Conservation (phyloP, 1,140 invertebrate species). For the Ceratitis capitata region DNA sequence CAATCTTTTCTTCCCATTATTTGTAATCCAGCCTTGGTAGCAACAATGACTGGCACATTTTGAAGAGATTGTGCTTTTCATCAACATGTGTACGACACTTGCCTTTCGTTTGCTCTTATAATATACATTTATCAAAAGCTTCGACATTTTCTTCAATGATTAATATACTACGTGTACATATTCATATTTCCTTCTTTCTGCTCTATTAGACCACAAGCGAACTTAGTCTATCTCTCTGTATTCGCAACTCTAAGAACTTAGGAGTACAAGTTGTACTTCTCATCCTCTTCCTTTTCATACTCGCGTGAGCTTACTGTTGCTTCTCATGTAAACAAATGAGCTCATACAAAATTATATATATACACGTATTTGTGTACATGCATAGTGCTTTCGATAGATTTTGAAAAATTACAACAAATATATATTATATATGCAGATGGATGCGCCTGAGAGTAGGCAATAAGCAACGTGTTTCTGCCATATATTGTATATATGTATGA, state of each 20-base stretch:
- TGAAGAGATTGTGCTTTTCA: too few species aligned
- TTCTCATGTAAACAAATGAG: not conserved
- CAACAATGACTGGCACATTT: too few species aligned
- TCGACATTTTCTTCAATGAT: too few species aligned
- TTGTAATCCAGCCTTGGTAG: too few species aligned
- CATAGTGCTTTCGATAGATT: too few species aligned
- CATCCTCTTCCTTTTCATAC: not conserved
- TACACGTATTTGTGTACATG: not conserved
- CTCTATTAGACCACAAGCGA: not conserved
- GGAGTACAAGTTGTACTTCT: not conserved
- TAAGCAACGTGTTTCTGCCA: too few species aligned
- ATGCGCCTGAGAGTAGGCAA: not conserved
- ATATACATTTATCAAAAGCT: too few species aligned
- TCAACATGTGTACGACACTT: too few species aligned
- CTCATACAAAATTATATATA: too few species aligned
- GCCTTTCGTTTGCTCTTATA: too few species aligned
- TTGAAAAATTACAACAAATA: too few species aligned
- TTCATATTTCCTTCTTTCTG: not conserved
- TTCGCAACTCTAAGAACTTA: not conserved
- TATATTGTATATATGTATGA: not conserved
- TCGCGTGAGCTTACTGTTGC: not conserved
- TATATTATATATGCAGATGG: too few species aligned
- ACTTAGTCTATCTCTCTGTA: not conserved
- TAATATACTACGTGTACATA: not conserved
- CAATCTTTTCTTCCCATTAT: not conserved